Base-by-base conservation (phyloP, 2,113 vertebrate genomes). In the Hipposideros armiger region DNA sequence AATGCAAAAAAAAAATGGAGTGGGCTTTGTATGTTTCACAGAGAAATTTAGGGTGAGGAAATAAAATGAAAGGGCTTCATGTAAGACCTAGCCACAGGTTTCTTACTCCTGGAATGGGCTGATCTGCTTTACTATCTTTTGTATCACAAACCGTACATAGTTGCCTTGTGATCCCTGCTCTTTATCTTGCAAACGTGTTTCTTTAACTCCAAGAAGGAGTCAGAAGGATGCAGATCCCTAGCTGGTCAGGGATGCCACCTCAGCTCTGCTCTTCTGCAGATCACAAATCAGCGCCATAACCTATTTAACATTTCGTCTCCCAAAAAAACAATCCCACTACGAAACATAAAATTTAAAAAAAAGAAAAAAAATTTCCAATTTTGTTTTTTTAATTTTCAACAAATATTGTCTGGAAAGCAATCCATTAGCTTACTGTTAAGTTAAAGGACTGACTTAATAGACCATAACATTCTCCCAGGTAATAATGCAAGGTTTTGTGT, bases 361-460 rank as follows among this genome's bases (percentile, higher is more conserved):
- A 14, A n/a, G 22, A 28, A 64, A 36, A 74, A 50, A 50, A 50
- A 11, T 50, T 19, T 24, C 7, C 13, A 62, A 74, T 74, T 94
- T 45, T 80, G 42, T 7, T 36, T 76, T 76, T 87, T 54, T 54
- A 64, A 30, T 70, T 92, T 67, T 93, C 67, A 94, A 26, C 58
- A 92, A 96, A 90, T 83, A 91, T 80, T 92, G 80, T 22, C 22
- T 93, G 32, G 73, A 86, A 89, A 81, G 32, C 80, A 83, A 11
- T 22, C 45, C 60, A 82, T 45, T 91, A 74, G 73, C 20, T 96
- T 60, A 26, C 54, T 88, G 28, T 88, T 93, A 83, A 91, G 78
- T 40, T 90, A 62, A 72, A 96, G 94, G 62, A 40, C 58, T n/a
- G 36, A 82, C 17, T 87, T 96, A 72, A 50, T 70, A 94, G 86